Evolutionary conservation across 2,888 invertebrate genomes (phyloP).

Genomic region (Oithona nana): DNA sequence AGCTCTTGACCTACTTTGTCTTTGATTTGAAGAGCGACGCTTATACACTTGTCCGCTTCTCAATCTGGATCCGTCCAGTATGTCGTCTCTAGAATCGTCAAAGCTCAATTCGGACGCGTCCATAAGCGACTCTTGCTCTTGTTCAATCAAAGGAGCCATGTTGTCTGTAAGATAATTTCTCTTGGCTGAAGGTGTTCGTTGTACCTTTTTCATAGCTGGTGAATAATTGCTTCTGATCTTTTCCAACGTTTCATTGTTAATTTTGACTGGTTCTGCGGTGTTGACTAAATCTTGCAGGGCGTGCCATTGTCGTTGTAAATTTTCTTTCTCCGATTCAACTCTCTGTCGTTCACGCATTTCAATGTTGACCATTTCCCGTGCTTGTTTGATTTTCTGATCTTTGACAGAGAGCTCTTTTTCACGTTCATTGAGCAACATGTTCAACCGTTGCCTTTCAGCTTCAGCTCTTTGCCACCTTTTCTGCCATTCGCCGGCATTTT

Average conservation of each 20-base stretch:
- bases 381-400: slow-evolving; percentile 60
- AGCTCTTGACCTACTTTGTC: background rate
- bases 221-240: slow-evolving; percentile 29
- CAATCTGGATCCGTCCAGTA: slow-evolving; percentile 23
- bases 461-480: slow-evolving; percentile 47
- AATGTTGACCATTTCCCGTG: slow-evolving; percentile 54
- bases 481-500: slow-evolving; percentile 49
- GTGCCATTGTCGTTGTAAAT: slow-evolving; percentile 23
- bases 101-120: slow-evolving; percentile 26
- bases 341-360: slow-evolving; percentile 50
- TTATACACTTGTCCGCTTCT: no score
- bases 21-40: no score
- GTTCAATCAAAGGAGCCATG: slow-evolving; percentile 22
- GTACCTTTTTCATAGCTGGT: background rate
- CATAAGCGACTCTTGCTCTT: slow-evolving; percentile 27
- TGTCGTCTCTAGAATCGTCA: slow-evolving; percentile 30
- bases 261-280: slow-evolving; percentile 42
- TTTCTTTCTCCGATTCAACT: slow-evolving; percentile 44
- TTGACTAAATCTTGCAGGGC: slow-evolving; percentile 48
- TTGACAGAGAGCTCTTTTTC: slow-evolving; percentile 50
- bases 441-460: slow-evolving; percentile 49
- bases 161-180: background rate
- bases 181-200: background rate
- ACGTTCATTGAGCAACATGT: slow-evolving; percentile 46
- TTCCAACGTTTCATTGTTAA: slow-evolving; percentile 60